These are phyloP conservation scores for Thamnophis sirtalis DNA, from an alignment of 2,113 vertebrate genomes.

Conservation along the genomic window DNA sequence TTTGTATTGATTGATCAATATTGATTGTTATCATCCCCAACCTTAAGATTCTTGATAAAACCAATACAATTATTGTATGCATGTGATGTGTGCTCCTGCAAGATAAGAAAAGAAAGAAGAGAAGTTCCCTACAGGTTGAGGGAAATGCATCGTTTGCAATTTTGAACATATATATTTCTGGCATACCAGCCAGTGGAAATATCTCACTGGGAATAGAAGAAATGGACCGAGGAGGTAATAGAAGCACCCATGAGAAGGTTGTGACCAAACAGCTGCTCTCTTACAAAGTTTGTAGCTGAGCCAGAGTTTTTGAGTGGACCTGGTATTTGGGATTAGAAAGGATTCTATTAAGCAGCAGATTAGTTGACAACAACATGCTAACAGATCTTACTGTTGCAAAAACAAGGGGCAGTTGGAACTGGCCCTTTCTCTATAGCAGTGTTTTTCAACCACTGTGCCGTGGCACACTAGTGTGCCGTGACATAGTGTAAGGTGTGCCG, in stretches of 20 bases:
- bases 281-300: not conserved
- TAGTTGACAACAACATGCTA: not conserved
- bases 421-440: not conserved
- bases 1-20: not conserved
- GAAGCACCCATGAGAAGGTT: not conserved
- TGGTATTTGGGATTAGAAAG: not conserved
- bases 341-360: not conserved
- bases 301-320: not conserved
- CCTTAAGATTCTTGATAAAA: not conserved
- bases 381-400: not conserved
- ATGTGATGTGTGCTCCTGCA: not conserved
- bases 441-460: too few relatives aligned
- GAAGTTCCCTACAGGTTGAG: not conserved
- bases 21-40: not conserved
- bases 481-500: too few relatives aligned
- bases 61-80: not conserved
- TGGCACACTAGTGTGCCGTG: too few relatives aligned
- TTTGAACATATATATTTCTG: not conserved
- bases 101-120: not conserved
- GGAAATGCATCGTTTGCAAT: not conserved
- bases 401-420: not conserved
- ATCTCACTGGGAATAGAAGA: not conserved
- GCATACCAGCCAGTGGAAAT: not conserved
- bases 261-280: not conserved
- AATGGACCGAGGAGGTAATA: not conserved